Evolutionary conservation across 2,888 invertebrate genomes (phyloP).

Genomic region (Drosophila atroscutellata): DNA sequence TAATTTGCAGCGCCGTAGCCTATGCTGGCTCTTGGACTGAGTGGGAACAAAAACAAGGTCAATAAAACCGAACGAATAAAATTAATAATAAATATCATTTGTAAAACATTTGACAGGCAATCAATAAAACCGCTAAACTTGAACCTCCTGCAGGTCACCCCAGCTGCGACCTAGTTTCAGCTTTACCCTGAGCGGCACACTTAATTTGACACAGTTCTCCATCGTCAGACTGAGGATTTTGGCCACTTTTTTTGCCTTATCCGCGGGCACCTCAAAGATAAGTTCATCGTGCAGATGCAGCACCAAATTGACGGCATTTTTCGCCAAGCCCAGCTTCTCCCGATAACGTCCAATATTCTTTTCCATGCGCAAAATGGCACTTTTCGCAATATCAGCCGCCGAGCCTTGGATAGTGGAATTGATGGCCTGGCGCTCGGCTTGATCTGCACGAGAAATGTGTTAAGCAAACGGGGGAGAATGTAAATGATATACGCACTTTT

Average conservation of each 20-base stretch:
- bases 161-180: constrained; percentile 92
- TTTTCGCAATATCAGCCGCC: constrained; percentile 97
- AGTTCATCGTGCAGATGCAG: constrained; percentile 98
- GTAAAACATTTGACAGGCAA: constrained; percentile 20
- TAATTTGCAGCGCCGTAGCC: constrained; percentile 78
- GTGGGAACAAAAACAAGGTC: constrained; percentile 82
- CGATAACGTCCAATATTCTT: constrained; percentile 85
- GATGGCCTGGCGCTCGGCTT: constrained; percentile 97
- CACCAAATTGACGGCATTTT: constrained; percentile 88
- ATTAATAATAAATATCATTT: constrained; percentile 28
- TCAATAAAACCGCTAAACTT: constrained; percentile 58
- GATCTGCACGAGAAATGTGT: constrained; percentile 85
- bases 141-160: constrained; percentile 87
- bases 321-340: constrained; percentile 71
- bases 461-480: not conserved
- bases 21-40: constrained; percentile 85
- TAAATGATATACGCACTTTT: constrained; percentile 86
- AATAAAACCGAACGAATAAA: constrained; percentile 31
- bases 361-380: constrained; percentile 93
- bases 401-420: constrained; percentile 98
- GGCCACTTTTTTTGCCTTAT: constrained; percentile 87
- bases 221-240: constrained; percentile 90
- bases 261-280: constrained; percentile 92
- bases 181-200: constrained; percentile 95
- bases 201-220: constrained; percentile 91